Conservation (phyloP, 2,113 vertebrate species). For the Lophius piscatorius region DNA sequence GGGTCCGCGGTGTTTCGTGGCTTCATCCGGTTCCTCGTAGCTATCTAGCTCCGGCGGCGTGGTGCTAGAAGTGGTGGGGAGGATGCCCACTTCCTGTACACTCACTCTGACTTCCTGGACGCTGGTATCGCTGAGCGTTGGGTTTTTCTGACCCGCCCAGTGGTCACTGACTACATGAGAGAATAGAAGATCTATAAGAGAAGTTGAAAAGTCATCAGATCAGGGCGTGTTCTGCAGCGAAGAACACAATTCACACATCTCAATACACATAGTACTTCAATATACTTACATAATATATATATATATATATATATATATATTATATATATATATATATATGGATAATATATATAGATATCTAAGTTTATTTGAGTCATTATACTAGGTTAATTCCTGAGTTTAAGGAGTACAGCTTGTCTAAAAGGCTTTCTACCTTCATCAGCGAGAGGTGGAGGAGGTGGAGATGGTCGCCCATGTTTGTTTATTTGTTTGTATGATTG, state of each 20-base stretch:
- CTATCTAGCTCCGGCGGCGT: conserved; percentile 25
- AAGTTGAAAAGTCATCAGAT: conserved; percentile 77
- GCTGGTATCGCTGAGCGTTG: conserved; percentile 61
- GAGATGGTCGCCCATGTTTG: no score
- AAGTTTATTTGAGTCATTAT: no score
- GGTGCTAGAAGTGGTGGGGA: conserved; percentile 75
- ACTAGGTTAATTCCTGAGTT: no score
- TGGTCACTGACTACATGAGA: conserved; percentile 86
- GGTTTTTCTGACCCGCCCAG: conserved; percentile 80
- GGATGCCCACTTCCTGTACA: conserved; percentile 68
- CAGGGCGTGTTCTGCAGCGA: conserved; percentile 21
- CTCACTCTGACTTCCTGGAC: conserved; percentile 73
- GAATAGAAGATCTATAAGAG: conserved; percentile 80
- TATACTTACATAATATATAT: background rate
- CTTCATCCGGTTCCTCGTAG: conserved; percentile 57
- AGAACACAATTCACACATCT: conserved; percentile 22
- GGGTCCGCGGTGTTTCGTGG: conserved; percentile 57
- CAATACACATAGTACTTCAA: conserved; percentile 2
- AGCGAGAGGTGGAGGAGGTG: no score
- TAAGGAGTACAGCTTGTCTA: no score
- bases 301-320: no score
- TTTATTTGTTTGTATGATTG: no score
- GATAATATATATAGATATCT: no score
- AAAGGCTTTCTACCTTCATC: no score
- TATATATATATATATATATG: no score